These are phyloP conservation scores for Austrofundulus limnaeus DNA, from an alignment of 2,113 vertebrate genomes.

Conservation along the genomic window DNA sequence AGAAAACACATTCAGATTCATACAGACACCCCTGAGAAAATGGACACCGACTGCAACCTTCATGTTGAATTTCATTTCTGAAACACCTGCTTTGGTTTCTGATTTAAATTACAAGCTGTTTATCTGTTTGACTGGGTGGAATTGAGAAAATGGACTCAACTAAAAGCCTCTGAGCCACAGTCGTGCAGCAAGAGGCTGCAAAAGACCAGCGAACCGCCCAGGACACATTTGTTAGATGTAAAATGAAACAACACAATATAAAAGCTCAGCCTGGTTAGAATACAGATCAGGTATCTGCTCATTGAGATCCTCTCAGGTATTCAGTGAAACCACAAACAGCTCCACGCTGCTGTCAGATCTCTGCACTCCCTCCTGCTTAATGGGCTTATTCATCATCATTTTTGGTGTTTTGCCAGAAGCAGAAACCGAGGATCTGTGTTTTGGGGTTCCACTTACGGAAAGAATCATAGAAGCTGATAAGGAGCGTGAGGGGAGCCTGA, in stretches of 20 bases:
- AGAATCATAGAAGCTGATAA: constrained; percentile 8
- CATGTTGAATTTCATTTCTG: constrained; percentile 22
- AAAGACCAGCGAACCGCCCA: constrained; percentile 1
- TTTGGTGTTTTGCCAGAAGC: constrained; percentile 40
- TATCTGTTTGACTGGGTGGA: constrained; percentile 33
- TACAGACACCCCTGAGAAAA: constrained; percentile 1
- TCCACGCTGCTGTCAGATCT: constrained; percentile 4
- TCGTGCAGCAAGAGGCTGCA: constrained; percentile 11
- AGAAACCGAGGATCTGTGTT: constrained; percentile 40
- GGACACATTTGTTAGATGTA: constrained; percentile 28
- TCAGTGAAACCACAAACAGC: neutral
- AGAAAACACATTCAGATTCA: constrained; percentile 6
- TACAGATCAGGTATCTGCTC: constrained; percentile 40
- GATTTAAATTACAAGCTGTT: constrained; percentile 32
- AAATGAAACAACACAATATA: constrained; percentile 44
- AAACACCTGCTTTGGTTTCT: constrained; percentile 25
- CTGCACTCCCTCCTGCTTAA: constrained; percentile 25
- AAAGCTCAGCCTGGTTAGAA: constrained; percentile 44
- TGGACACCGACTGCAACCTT: neutral
- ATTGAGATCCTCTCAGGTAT: constrained; percentile 10
- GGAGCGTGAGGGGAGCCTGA: constrained; percentile 4
- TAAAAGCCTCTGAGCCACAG: constrained; percentile 47
- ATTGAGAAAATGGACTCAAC: constrained; percentile 37
- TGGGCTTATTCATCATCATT: constrained; percentile 47
- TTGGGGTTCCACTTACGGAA: constrained; percentile 27